Conservation (phyloP, 2,113 vertebrate genomes). For the Forbesichthys agassizii region DNA sequence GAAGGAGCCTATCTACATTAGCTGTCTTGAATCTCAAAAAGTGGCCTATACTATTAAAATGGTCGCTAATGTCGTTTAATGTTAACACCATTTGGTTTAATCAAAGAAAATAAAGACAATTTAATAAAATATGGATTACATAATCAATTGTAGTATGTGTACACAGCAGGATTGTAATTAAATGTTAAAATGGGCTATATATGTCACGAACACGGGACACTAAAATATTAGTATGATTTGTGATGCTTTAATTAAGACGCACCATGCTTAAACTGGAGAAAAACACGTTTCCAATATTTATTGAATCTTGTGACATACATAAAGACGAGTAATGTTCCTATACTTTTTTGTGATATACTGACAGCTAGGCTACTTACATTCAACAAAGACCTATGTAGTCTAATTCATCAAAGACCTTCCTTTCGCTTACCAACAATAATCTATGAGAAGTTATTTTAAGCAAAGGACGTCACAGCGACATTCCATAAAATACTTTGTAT, state of each 20-base stretch:
- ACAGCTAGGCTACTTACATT: slow-evolving; percentile 63
- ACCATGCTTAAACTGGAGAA: slow-evolving; percentile 30
- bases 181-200: slow-evolving; percentile 47
- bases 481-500: slow-evolving; percentile 35
- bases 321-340: slow-evolving; percentile 53
- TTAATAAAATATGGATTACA: slow-evolving; percentile 80
- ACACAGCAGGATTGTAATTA: slow-evolving; percentile 73
- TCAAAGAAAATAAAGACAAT: slow-evolving; percentile 79
- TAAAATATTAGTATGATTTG: background rate
- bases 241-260: slow-evolving; percentile 8
- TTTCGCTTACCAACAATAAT: slow-evolving; percentile 29
- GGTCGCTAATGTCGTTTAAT: slow-evolving; percentile 11
- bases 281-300: slow-evolving; percentile 45
- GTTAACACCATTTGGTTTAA: slow-evolving; percentile 57
- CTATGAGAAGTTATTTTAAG: slow-evolving; percentile 11
- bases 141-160: slow-evolving; percentile 76
- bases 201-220: slow-evolving; percentile 55
- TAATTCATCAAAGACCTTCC: slow-evolving; percentile 54
- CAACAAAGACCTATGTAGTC: slow-evolving; percentile 45
- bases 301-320: slow-evolving; percentile 46
- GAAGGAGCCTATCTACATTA: too few species aligned
- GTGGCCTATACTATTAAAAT: slow-evolving; percentile 7
- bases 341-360: slow-evolving; percentile 46
- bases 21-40: background rate
- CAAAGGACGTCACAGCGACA: slow-evolving; percentile 29